A percentile compares a stretch with the other conserved stretches of the same genome.
phyloP scores from a whole-genome alignment of 1,140 invertebrate genomes.

The fruit fly (Drosophila melanogaster) region DNA sequence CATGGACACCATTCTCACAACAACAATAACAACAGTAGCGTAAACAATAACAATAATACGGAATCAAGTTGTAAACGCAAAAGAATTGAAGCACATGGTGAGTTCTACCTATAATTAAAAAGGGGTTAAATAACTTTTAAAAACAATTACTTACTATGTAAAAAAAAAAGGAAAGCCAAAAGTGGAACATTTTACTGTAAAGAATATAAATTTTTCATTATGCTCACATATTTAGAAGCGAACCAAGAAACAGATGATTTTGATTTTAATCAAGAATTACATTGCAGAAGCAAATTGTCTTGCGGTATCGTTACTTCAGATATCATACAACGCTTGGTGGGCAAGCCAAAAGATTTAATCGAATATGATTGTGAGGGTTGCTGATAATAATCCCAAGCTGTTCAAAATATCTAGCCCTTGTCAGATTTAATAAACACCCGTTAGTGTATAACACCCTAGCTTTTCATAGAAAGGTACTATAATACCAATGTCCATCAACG shows the following conservation, averaged over 20 bases:
- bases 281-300: neutral
- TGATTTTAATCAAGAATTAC: neutral
- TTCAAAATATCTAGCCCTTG: neutral
- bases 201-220: no score
- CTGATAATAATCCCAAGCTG: slow-evolving; percentile 4
- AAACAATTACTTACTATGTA: neutral
- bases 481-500: neutral
- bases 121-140: no score
- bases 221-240: neutral
- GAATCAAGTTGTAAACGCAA: slow-evolving; percentile 87
- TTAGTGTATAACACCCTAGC: neutral
- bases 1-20: slow-evolving; percentile 85
- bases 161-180: neutral
- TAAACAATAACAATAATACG: slow-evolving; percentile 26
- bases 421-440: neutral
- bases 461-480: no score
- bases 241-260: neutral
- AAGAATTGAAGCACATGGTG: slow-evolving; percentile 88
- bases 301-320: neutral
- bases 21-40: slow-evolving; percentile 85
- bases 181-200: no score
- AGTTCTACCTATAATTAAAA: slow-evolving; percentile 55
- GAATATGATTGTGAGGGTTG: neutral
- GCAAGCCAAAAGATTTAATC: neutral
- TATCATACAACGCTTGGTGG: neutral